Evolutionary conservation across 2,113 vertebrate genomes (phyloP), one percentile per base, ranked within the genome.

Genomic region (Sarotherodon lohbergeri): DNA sequence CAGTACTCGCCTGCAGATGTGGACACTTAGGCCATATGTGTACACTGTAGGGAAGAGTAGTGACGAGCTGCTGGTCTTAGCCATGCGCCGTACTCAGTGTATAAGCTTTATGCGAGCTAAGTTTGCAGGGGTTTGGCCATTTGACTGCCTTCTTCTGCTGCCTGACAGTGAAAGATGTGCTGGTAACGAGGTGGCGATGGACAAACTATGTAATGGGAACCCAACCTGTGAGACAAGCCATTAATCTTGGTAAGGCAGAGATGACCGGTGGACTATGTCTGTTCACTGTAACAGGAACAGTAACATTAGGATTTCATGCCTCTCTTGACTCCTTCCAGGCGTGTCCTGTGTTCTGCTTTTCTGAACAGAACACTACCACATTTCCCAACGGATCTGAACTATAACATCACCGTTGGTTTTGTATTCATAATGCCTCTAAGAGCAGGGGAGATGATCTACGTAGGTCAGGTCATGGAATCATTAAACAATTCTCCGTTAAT

Each of bases 161-260:
- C 63, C 89, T 91, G 94, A 95, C 94, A 94, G 87, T 94, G 94
- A 96, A 89, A 59, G 93, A 96, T 95, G 94, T 91, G 86, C 83
- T 91, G 84, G 48, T 96, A 96, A 96, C 90, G 95, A 95, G 94
- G 93, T 95, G 94, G 88, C 88, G 94, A 96, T 83, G 86, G 95
- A 96, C 89, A 95, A 88, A 92, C 95, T 92, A 88, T 94, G 93
- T 94, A 94, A 94, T 94, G 92, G 94, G 93, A 94, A 91, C 89
- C 92, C 92, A 94, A 95, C 92, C 92, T 94, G 94, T 91, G 93
- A 94, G 95, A 87, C 84, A 55, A 89, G 91, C 90, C 91, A 96
- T 96, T 95, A 91, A 95, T 95, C 94, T 95, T 93, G 78, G 93
- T 81, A 85, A 92, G 90, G 84, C 89, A 88, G 81, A 88, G 94